Evolutionary conservation across 2,113 vertebrate genomes (phyloP).

Genomic region (Actenoides hombroni): DNA sequence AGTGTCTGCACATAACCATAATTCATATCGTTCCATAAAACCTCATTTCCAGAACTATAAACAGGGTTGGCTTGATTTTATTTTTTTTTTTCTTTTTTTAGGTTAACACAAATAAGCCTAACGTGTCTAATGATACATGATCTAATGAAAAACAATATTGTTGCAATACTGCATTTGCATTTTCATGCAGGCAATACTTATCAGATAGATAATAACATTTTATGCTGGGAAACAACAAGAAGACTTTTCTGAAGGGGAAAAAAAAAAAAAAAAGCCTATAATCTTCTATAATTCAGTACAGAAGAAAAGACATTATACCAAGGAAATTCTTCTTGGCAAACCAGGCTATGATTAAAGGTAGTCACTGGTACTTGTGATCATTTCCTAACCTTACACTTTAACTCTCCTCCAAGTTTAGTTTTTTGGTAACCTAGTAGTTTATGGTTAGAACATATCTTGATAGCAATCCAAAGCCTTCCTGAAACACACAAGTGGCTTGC

Average conservation of each 20-base stretch:
- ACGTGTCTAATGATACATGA: neutral
- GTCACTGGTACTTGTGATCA: conserved; percentile 53
- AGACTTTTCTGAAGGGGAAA: neutral
- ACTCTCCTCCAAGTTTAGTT: conserved; percentile 3
- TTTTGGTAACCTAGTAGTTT: conserved; percentile 52
- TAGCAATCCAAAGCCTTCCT: conserved; percentile 36
- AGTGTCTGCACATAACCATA: conserved; percentile 27
- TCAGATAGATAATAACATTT: conserved; percentile 30
- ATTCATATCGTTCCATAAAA: conserved; percentile 42
- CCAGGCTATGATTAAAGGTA: conserved; percentile 60
- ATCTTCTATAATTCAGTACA: conserved; percentile 51
- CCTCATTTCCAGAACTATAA: conserved; percentile 34
- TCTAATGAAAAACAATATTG: neutral
- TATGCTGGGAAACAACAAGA: neutral
- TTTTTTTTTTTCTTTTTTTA: neutral
- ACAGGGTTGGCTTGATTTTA: neutral
- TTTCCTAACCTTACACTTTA: conserved; percentile 51
- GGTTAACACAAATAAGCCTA: neutral
- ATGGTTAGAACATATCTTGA: conserved; percentile 50
- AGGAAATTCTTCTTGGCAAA: conserved; percentile 56
- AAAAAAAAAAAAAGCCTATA: conserved; percentile 1
- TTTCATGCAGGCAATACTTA: neutral
- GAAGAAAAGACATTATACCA: conserved; percentile 25
- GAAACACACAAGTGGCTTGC: neutral
- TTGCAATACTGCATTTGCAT: neutral